Conservation (phyloP, 2,888 invertebrate species). For the Branchinecta sandiegonensis region DNA sequence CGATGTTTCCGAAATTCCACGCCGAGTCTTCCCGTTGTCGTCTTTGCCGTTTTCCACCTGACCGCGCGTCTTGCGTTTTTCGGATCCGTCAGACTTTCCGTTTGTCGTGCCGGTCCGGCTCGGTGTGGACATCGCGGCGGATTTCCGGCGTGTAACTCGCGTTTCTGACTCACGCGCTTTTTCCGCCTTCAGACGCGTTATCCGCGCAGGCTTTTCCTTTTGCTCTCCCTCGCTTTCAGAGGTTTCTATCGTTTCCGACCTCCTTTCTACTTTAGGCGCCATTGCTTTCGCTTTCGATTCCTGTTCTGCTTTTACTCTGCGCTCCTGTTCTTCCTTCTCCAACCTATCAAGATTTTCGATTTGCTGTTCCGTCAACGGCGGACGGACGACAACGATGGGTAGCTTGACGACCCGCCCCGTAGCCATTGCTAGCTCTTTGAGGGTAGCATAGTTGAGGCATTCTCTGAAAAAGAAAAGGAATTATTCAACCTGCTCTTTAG, state of each 20-base stretch:
- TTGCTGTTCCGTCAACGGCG: background rate
- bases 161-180: background rate
- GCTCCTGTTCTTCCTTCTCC: conserved; percentile 21
- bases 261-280: conserved; percentile 13
- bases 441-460: conserved; percentile 4
- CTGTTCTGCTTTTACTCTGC: conserved; percentile 18
- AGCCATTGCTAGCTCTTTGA: conserved; percentile 6
- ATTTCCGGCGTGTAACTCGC: background rate
- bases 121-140: conserved; percentile 14
- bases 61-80: background rate
- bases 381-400: background rate
- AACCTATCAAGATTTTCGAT: conserved; percentile 19
- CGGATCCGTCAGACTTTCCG: no score
- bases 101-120: conserved; percentile 19
- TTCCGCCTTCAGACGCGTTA: conserved; percentile 20
- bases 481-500: no score
- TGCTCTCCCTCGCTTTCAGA: background rate
- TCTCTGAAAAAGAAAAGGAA: background rate
- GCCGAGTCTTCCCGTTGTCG: background rate
- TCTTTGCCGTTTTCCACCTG: conserved; percentile 17
- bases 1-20: conserved; percentile 19
- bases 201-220: conserved; percentile 22
- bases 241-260: background rate
- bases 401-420: background rate
- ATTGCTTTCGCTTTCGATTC: conserved; percentile 17